Evolutionary conservation across 2,888 invertebrate genomes (phyloP), one percentile per base, ranked within the genome.

Genomic region (Atherix ibis): DNA sequence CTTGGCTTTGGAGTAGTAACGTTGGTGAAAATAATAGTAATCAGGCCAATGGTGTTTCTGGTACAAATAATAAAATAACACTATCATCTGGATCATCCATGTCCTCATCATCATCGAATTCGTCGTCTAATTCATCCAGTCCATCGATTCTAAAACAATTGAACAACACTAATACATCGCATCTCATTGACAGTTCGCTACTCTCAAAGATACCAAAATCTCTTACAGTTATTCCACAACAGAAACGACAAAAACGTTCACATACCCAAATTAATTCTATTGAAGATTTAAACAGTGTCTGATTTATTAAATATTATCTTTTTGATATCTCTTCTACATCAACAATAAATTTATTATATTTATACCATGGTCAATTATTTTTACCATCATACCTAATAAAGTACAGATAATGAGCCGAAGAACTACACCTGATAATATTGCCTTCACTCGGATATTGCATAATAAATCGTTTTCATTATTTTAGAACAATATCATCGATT

Each of bases 191-290:
- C 31, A 53, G 49, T 28, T 44, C 67, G 53, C 61, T 72, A 34
- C 63, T 83, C 64, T 80, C 82, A 31, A 80, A 79, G 58, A 80
- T 83, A 52, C 84, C 84, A 18, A 81, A 77, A 54, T 79, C 80
- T 2, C 55, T 84, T 44, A 83, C 83, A 1, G 81, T 84, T 34
- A 82, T 83, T 48, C 79, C 81, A 9, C 81, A 82, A 38, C 56
- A 57, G 31, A 56, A 53, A 35, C 4, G n/a, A 9, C 26, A 26
- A 12, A 12, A 12, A 9, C 5, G 26, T 5, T n/a, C 26, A 5
- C 5, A 10, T 22, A 22, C 10, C 12, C 26, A 5, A 5, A 12
- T 26, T 13, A 26, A 26, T 13, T 26, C 26, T 9, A 26, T 26
- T 12, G 26, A 26, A 13, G 26, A 26, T 26, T 13, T 26, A 26